Percentiles rank a stretch among this genome's conserved stretches.
Conservation (phyloP, 2,113 vertebrate species). For the Brienomyrus longianalis region DNA sequence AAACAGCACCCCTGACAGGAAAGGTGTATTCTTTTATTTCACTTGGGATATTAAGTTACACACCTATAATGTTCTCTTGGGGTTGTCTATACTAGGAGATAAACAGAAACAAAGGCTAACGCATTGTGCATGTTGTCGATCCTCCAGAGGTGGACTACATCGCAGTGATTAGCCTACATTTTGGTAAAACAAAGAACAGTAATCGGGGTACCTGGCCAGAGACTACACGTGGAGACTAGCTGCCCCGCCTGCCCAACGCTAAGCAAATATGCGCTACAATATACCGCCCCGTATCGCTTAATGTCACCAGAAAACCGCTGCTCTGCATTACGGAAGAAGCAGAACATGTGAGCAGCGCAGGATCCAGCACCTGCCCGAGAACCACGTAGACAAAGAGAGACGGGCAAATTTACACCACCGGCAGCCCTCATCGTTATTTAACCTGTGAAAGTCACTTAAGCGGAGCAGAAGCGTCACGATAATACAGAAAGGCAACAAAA, state of each 20-base stretch:
- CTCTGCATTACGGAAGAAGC: neutral
- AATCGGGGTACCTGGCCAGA: neutral
- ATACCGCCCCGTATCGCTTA: neutral
- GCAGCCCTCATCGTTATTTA: neutral
- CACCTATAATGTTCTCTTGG: neutral
- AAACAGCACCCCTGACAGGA: neutral
- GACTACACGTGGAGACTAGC: neutral
- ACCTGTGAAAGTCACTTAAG: neutral
- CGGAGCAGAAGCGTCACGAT: neutral
- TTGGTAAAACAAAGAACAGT: neutral
- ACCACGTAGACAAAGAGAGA: neutral
- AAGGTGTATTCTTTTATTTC: neutral
- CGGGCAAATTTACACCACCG: neutral
- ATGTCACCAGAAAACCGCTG: neutral
- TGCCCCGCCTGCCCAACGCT: neutral
- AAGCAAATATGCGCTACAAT: neutral
- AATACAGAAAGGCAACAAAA: neutral
- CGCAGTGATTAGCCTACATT: neutral
- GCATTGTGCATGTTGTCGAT: neutral
- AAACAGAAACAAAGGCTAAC: neutral
- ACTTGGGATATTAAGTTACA: neutral
- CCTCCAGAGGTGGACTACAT: neutral
- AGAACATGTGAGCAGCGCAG: neutral
- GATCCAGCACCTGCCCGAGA: neutral
- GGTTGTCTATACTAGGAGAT: neutral